Evolutionary conservation across 35 echinoderm and acorn worm genomes (phyloP).

Genomic region (Ophiothrix spiculata): DNA sequence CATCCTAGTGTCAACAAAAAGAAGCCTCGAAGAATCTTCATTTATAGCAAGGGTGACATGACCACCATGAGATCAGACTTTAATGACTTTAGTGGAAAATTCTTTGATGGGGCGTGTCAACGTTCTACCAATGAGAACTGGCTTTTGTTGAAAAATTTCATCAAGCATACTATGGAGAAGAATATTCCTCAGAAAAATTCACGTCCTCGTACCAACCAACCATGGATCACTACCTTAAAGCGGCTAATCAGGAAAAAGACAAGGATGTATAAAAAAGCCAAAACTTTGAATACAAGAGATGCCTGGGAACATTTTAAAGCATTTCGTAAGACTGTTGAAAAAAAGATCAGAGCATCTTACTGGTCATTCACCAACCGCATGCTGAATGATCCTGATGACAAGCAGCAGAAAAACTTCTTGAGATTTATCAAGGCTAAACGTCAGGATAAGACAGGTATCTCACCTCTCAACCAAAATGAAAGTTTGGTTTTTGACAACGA

Average conservation of each 20-base stretch:
- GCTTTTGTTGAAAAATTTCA: constrained; percentile 15
- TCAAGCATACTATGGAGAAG: constrained; percentile 22
- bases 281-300: constrained; percentile 6
- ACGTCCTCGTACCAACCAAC: constrained; percentile 3
- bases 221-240: constrained; percentile 40
- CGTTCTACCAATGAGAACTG: constrained; percentile 45
- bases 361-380: constrained; percentile 33
- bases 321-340: constrained; percentile 37
- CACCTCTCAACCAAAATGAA: no score
- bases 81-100: constrained; percentile 19
- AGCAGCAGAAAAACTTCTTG: constrained; percentile 41
- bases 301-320: constrained; percentile 40
- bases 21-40: constrained; percentile 36
- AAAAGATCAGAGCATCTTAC: constrained; percentile 34
- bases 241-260: constrained; percentile 41
- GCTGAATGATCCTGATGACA: constrained; percentile 33
- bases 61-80: constrained; percentile 24
- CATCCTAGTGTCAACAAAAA: constrained; percentile 25
- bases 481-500: no score
- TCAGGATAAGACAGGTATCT: constrained; percentile 26
- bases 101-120: neutral
- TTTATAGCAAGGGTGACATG: constrained; percentile 31
- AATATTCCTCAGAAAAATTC: constrained; percentile 28
- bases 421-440: constrained; percentile 35
- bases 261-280: constrained; percentile 49